A percentile compares a stretch with the other conserved stretches of the same genome.
Evolutionary conservation across 2,113 vertebrate species (phyloP).

Genomic region (Protobothrops flavoviridis): DNA sequence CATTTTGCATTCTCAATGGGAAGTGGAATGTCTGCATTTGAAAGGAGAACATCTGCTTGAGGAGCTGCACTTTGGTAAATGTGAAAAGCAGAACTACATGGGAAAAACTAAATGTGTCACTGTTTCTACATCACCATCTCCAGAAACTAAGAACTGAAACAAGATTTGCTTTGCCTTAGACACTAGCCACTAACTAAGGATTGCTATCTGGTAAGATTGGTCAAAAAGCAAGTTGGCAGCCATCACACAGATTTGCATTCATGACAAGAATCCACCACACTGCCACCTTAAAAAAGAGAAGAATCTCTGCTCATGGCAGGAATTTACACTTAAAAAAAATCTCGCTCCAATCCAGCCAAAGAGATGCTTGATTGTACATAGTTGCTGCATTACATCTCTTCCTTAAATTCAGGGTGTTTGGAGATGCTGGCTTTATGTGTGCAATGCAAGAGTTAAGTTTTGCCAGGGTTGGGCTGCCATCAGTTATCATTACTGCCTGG

Average conservation of each 20-base stretch:
- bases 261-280: background rate
- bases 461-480: background rate
- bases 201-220: background rate
- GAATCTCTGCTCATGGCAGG: background rate
- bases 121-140: background rate
- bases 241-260: background rate
- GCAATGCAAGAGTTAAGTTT: background rate
- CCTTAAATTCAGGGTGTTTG: background rate
- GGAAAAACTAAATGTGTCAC: background rate
- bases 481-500: background rate
- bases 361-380: background rate
- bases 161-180: background rate
- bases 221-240: background rate
- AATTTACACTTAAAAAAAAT: background rate
- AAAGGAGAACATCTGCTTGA: background rate
- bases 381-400: background rate
- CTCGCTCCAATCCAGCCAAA: background rate
- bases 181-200: background rate
- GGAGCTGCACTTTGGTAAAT: background rate
- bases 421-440: background rate
- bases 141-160: background rate
- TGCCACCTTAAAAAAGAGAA: background rate
- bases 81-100: background rate
- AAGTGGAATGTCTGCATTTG: background rate
- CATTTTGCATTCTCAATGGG: background rate